Evolutionary conservation across 1,140 invertebrate species (phyloP), one percentile per base, ranked within the genome.

Genomic region (Drosophila serrata): DNA sequence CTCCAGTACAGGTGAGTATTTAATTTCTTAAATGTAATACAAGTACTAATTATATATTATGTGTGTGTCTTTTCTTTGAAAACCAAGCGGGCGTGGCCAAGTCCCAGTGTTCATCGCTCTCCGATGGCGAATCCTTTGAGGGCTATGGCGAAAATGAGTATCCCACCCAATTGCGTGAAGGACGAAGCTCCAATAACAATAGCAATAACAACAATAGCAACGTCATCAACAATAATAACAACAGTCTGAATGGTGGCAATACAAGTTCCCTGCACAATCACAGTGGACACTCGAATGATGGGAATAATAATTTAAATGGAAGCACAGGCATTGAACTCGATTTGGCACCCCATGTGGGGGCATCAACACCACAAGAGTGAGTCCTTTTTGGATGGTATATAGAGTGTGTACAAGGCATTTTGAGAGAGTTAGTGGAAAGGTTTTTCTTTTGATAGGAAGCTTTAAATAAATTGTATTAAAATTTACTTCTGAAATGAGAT

Each of bases 51-150:
- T 24, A 43, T 15, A 48, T 37, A 37, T 33, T 11, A 40, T 29
- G n/a, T 22, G 1, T 19, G 1, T 40, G 13, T n/a, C n/a, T n/a
- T 17, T 45, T 24, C 19, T 59, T 39, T 9, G 22, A n/a, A 33
- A 51, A 4, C 29, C 3, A 13, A 88, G 79, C 81, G 33, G 91
- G 90, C 48, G 90, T 90, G 9, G 91, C 91, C n/a, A 92, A 92
- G 75, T 93, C 92, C n/a, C 94, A 94, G 81, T 95, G 94, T 82
- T 95, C 94, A 37, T 95, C 94, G 59, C 92, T 95, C 63, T 95
- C 94, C 11, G 95, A 95, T 74, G 94, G 94, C 19, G 95, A 95
- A 85, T 95, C 94, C 81, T 95, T 94, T 88, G 95, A 95, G 87
- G 95, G 95, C 79, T 95, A 94, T 74, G 95, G 94, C 4, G 95